These are phyloP conservation scores for Drosophila tripunctata DNA, from an alignment of 2,888 invertebrate species.

Conservation along the genomic window DNA sequence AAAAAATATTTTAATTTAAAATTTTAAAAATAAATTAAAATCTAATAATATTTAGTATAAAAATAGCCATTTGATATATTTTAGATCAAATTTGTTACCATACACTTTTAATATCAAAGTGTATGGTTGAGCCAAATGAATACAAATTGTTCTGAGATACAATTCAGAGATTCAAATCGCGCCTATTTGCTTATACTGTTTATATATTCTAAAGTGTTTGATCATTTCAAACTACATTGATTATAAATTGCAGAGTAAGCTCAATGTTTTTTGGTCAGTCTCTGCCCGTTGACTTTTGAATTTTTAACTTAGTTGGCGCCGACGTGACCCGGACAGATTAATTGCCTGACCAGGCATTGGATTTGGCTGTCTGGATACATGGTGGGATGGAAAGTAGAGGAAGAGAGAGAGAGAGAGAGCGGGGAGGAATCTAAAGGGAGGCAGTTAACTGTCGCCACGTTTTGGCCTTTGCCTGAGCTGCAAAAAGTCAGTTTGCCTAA, in stretches of 20 bases:
- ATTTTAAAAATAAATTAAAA: too few relatives aligned
- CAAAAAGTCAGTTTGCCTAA: slow-evolving; percentile 57
- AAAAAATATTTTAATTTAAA: too few relatives aligned
- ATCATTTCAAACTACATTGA: slow-evolving; percentile 14
- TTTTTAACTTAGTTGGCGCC: slow-evolving; percentile 42
- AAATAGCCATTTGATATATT: too few relatives aligned
- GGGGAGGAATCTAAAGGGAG: neutral
- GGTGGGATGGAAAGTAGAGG: neutral
- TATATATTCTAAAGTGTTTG: neutral
- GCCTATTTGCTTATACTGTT: neutral
- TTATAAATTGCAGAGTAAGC: slow-evolving; percentile 14
- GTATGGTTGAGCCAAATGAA: neutral
- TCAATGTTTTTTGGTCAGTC: neutral
- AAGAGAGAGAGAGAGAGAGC: neutral
- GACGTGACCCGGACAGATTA: slow-evolving; percentile 55
- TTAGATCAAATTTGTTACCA: too few relatives aligned
- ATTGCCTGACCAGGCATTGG: slow-evolving; percentile 51
- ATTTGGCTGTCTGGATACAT: slow-evolving; percentile 22
- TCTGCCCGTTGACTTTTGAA: slow-evolving; percentile 40
- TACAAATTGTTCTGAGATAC: too few relatives aligned
- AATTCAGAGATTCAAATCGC: too few relatives aligned
- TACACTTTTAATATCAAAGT: too few relatives aligned
- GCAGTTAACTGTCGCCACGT: slow-evolving; percentile 37
- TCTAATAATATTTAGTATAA: too few relatives aligned
- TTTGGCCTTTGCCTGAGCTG: slow-evolving; percentile 26